Conservation (phyloP, 1,140 invertebrate genomes). For the Drosophila watanabei region DNA sequence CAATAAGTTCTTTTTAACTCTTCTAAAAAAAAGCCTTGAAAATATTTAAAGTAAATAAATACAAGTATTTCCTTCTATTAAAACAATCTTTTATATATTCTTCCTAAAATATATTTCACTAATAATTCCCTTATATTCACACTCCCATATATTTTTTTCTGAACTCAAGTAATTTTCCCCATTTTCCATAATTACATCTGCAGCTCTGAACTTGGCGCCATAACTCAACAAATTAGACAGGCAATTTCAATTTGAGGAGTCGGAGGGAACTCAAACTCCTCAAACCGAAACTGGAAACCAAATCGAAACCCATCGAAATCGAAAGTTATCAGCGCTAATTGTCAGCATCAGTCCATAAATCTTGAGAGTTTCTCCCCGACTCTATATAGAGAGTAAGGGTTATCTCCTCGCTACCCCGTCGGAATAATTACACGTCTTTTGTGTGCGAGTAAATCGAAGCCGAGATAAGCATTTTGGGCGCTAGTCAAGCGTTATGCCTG, state of each 20-base stretch:
- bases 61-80: too few relatives aligned
- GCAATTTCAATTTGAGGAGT: constrained; percentile 66
- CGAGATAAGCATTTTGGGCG: constrained; percentile 66
- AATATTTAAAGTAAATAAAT: too few relatives aligned
- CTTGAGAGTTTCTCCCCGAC: constrained; percentile 42
- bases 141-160: constrained; percentile 30
- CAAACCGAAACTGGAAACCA: constrained; percentile 6
- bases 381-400: constrained; percentile 32
- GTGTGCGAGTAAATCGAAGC: constrained; percentile 31
- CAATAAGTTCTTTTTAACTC: too few relatives aligned
- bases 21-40: too few relatives aligned
- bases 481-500: constrained; percentile 80
- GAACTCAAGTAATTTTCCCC: constrained; percentile 53
- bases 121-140: neutral
- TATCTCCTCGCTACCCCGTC: constrained; percentile 53
- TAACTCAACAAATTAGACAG: constrained; percentile 80
- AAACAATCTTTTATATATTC: neutral
- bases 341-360: constrained; percentile 71
- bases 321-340: constrained; percentile 77
- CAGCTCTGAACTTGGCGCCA: constrained; percentile 51
- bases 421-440: constrained; percentile 65
- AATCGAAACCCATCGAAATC: constrained; percentile 25
- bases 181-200: constrained; percentile 70
- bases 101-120: neutral
- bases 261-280: neutral